Evolutionary conservation across 2,888 invertebrate genomes (phyloP).

Genomic region (Apamea crenata): DNA sequence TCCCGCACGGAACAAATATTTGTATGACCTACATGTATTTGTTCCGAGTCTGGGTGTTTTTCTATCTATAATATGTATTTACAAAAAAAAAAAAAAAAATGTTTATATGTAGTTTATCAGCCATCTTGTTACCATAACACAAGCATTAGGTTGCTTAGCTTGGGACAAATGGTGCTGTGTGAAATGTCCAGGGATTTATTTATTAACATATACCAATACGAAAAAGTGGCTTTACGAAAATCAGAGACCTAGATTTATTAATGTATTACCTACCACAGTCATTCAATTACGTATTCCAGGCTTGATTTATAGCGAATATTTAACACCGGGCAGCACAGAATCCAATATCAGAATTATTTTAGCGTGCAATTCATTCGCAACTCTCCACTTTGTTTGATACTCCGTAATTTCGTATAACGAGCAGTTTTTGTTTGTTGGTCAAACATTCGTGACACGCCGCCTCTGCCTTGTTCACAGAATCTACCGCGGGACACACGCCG

Average conservation of each 20-base stretch:
- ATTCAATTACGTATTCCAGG: constrained; percentile 48
- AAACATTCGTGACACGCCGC: constrained; percentile 66
- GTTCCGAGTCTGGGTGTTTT: too few relatives aligned
- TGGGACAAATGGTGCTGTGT: too few relatives aligned
- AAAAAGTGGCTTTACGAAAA: constrained; percentile 1
- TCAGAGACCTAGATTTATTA: constrained; percentile 11
- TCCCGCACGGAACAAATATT: too few relatives aligned
- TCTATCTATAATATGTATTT: too few relatives aligned
- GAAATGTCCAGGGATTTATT: too few relatives aligned
- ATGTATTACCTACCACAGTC: constrained; percentile 23
- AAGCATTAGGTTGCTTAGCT: too few relatives aligned
- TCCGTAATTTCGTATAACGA: constrained; percentile 65
- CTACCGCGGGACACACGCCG: constrained; percentile 6
- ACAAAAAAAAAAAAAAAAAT: too few relatives aligned
- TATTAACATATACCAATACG: background rate
- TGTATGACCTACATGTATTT: too few relatives aligned
- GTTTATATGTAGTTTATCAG: too few relatives aligned
- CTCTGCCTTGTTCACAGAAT: constrained; percentile 27
- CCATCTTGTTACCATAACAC: too few relatives aligned
- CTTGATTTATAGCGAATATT: constrained; percentile 51
- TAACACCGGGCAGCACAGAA: constrained; percentile 35
- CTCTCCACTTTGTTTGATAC: constrained; percentile 48
- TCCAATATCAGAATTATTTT: constrained; percentile 49
- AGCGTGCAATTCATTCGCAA: constrained; percentile 27
- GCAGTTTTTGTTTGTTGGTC: constrained; percentile 69